Base-by-base conservation (phyloP, 2,797 vertebrate genomes). In the Acridotheres tristis region DNA sequence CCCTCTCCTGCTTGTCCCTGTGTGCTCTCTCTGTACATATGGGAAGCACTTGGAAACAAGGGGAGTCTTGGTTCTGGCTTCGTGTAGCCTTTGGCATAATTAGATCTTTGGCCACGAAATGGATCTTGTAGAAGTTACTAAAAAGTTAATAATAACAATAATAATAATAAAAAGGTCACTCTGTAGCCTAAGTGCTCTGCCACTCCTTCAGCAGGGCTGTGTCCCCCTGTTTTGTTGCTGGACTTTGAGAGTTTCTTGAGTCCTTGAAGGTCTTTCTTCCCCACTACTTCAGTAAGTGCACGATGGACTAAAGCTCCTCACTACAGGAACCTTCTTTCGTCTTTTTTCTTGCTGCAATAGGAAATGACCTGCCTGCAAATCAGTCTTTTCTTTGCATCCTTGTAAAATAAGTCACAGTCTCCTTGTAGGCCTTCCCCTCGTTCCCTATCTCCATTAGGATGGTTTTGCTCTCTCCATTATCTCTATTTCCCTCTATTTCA, bases 391-490 rank as follows among this genome's bases (percentile, higher is more conserved):
- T 53, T 34, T 72, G 14, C 42, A 80, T 11, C 13, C 12, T 43
- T 50, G 29, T 34, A 25, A 86, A 69, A 45, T 21, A 5, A 1
- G 1, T 76, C 30, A 51, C 1, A 11, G 7, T 32, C 10, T 10
- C 4, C 10, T 43, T 25, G 50, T 3, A 16, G 34, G 13, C 17
- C 50, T 83, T 68, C 25, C 11, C 12, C 9, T 42, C 3, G 0
- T 40, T 88, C n/a, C 26, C 51, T 42, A 3, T 42, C 19, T 61
- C 32, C 3, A 5, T 54, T 36, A 12, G 29, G 40, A 40, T 27
- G 16, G 13, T 29, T 61, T 54, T 16, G 4, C 19, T 42, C 3
- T 32, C 53, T 34, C 47, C 22, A 5, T 42, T 34, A 1, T 38
- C 27, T 88, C 32, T 22, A 2, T 48, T 47, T 47, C 20, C 3